A percentile compares a stretch with the other conserved stretches of the same genome.
Evolutionary conservation across 1,140 invertebrate genomes (phyloP).

Genomic region (Sinonovacula constricta): DNA sequence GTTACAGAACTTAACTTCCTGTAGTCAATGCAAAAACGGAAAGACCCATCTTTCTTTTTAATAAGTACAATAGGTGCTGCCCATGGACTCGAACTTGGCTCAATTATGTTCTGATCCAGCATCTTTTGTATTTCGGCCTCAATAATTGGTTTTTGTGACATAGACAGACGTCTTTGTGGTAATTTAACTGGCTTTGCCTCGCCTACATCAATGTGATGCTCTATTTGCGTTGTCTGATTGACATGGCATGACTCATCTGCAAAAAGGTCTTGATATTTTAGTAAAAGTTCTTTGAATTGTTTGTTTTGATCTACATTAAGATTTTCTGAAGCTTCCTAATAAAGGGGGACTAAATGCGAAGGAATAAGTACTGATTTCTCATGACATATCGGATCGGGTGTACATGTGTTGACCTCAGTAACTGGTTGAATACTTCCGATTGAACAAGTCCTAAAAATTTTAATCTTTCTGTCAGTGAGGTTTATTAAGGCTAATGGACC

Average conservation of each 20-base stretch:
- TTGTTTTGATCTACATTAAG: constrained; percentile 20
- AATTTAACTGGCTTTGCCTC: constrained; percentile 33
- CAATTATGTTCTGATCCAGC: constrained; percentile 43
- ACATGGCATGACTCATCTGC: constrained; percentile 36
- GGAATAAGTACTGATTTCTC: constrained; percentile 8
- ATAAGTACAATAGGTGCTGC: constrained; percentile 61
- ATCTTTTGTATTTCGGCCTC: constrained; percentile 44
- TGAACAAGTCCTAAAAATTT: not conserved
- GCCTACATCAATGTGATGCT: constrained; percentile 52
- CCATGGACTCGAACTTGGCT: constrained; percentile 51
- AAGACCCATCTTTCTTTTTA: constrained; percentile 76
- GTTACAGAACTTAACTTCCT: constrained; percentile 61
- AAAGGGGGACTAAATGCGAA: constrained; percentile 1
- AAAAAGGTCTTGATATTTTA: constrained; percentile 49
- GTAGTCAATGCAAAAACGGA: constrained; percentile 80
- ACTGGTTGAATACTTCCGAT: not conserved
- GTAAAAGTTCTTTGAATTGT: not conserved
- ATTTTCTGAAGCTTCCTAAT: constrained; percentile 18
- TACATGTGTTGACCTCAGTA: not conserved
- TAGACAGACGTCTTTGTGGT: constrained; percentile 29
- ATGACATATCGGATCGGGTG: not conserved
- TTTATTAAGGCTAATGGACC: constrained; percentile 15
- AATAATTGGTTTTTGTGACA: constrained; percentile 7
- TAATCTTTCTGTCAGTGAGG: constrained; percentile 3
- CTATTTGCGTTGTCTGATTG: constrained; percentile 25